These are phyloP conservation scores for Lordiphosa mommai DNA, from an alignment of 1,140 invertebrate genomes.

Conservation along the genomic window DNA sequence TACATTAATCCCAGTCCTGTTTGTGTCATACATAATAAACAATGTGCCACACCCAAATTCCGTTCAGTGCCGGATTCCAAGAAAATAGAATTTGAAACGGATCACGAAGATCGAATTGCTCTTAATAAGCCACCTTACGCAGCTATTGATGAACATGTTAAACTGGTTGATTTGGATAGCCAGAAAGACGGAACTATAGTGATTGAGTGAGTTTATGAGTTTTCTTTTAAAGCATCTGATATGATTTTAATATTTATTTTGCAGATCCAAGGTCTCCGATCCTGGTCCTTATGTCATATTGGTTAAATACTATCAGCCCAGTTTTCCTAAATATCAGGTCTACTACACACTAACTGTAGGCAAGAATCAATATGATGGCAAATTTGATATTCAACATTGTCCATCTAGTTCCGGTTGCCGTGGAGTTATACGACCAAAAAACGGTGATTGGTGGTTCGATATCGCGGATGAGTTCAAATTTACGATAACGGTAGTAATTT, in stretches of 20 bases:
- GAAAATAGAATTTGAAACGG: slow-evolving; percentile 91
- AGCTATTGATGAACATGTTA: slow-evolving; percentile 85
- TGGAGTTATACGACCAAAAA: slow-evolving; percentile 82
- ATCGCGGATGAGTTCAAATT: slow-evolving; percentile 78
- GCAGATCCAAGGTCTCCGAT: slow-evolving; percentile 86
- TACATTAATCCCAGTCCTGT: slow-evolving; percentile 90
- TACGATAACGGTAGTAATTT: slow-evolving; percentile 69
- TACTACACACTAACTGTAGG: slow-evolving; percentile 65
- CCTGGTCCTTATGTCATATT: slow-evolving; percentile 93
- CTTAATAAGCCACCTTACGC: slow-evolving; percentile 82
- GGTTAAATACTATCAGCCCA: slow-evolving; percentile 97
- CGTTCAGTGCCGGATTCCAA: slow-evolving; percentile 89
- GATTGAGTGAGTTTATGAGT: slow-evolving; percentile 80
- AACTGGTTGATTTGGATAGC: slow-evolving; percentile 85
- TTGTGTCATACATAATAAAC: slow-evolving; percentile 89
- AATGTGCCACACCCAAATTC: slow-evolving; percentile 88
- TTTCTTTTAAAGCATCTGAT: neutral
- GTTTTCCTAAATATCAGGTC: slow-evolving; percentile 83
- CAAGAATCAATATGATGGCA: slow-evolving; percentile 90
- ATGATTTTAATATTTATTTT: neutral
- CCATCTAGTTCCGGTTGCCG: slow-evolving; percentile 96
- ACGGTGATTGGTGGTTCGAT: slow-evolving; percentile 59
- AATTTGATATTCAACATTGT: slow-evolving; percentile 88
- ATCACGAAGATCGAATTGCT: slow-evolving; percentile 83
- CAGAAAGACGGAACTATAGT: slow-evolving; percentile 84